phyloP scores from a whole-genome alignment of 2,888 invertebrate genomes.

The Frankliniella intonsa region DNA sequence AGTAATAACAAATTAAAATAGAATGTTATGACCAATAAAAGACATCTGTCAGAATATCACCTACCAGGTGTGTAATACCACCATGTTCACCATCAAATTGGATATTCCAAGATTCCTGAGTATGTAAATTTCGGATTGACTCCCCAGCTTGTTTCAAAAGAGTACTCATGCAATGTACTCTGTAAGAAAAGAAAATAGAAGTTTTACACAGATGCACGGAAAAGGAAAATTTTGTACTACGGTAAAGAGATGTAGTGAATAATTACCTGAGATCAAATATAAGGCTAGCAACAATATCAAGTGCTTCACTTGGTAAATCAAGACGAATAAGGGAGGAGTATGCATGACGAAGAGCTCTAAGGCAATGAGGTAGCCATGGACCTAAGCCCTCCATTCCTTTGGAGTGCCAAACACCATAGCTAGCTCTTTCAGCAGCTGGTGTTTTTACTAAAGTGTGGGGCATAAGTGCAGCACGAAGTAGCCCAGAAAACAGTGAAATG shows the following conservation, averaged over 20 bases:
- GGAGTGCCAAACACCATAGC: constrained; percentile 29
- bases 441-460: constrained; percentile 55
- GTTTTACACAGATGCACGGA: constrained; percentile 30
- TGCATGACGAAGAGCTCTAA: constrained; percentile 73
- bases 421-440: constrained; percentile 7
- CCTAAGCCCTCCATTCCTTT: constrained; percentile 49
- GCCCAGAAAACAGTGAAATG: constrained; percentile 68
- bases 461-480: constrained; percentile 68
- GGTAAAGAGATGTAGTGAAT: neutral
- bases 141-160: constrained; percentile 80
- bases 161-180: constrained; percentile 75
- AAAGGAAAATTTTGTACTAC: constrained; percentile 1
- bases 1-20: constrained; percentile 33
- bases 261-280: constrained; percentile 73
- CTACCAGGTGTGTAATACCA: constrained; percentile 76
- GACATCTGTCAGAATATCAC: constrained; percentile 37
- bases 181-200: constrained; percentile 39
- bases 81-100: constrained; percentile 79
- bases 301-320: constrained; percentile 82
- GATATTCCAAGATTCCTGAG: constrained; percentile 80
- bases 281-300: constrained; percentile 76
- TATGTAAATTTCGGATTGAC: constrained; percentile 64
- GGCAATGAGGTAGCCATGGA: constrained; percentile 72
- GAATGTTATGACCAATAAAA: neutral
- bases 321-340: constrained; percentile 75